Percentiles rank a stretch among this genome's conserved stretches.
Evolutionary conservation across 2,113 vertebrate genomes (phyloP).

Genomic region (Myanophis thanlyinensis): DNA sequence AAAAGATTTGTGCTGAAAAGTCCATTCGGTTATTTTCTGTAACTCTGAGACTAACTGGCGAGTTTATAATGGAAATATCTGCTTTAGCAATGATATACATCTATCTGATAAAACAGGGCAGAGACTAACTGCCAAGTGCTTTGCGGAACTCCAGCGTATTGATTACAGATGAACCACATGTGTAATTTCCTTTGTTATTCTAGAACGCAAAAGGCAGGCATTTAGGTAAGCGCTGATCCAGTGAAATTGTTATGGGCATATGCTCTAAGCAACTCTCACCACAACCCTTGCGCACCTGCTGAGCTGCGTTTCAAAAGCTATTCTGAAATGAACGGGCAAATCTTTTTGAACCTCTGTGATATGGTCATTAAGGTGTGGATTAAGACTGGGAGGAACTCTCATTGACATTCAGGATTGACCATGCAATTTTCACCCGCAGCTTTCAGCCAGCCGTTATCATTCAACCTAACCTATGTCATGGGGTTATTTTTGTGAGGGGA

Average conservation of each 20-base stretch:
- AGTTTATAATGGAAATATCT: slow-evolving; percentile 9
- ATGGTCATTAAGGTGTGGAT: background rate
- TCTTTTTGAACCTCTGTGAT: background rate
- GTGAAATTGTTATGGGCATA: background rate
- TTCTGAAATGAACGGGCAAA: background rate
- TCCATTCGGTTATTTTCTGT: slow-evolving; percentile 1
- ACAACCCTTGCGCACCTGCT: background rate
- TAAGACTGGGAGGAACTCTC: background rate
- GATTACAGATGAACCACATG: slow-evolving; percentile 36
- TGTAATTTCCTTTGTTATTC: slow-evolving; percentile 33
- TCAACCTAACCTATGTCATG: background rate
- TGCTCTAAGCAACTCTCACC: background rate
- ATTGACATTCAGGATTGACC: background rate
- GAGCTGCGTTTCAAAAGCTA: background rate
- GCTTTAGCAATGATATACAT: background rate
- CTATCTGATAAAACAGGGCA: slow-evolving; percentile 26
- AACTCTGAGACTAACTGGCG: slow-evolving; percentile 12
- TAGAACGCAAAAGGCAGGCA: slow-evolving; percentile 39
- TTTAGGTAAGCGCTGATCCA: slow-evolving; percentile 29
- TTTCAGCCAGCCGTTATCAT: background rate
- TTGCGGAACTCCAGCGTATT: slow-evolving; percentile 25
- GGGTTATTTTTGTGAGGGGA: background rate
- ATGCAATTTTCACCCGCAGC: background rate
- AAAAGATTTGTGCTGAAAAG: slow-evolving; percentile 9
- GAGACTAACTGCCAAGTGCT: slow-evolving; percentile 25